These are phyloP conservation scores for Dastarcus helophoroides DNA, from an alignment of 2,888 invertebrate genomes.

Conservation along the genomic window DNA sequence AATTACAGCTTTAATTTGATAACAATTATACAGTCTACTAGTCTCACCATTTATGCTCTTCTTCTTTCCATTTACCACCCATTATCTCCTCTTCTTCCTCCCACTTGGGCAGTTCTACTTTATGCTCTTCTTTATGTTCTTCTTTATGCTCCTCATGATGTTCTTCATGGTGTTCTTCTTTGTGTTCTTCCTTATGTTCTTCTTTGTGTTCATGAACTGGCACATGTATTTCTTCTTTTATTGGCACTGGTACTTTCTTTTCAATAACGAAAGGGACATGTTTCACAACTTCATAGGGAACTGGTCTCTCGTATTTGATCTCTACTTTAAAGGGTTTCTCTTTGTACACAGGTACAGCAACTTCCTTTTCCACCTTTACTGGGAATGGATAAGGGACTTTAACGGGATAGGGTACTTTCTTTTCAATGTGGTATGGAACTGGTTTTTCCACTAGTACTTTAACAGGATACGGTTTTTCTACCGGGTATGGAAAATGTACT, in stretches of 20 bases:
- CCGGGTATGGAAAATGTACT: slow-evolving; percentile 48
- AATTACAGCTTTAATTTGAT: too few species aligned
- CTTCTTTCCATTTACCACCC: slow-evolving; percentile 9
- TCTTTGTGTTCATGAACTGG: slow-evolving; percentile 36
- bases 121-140: slow-evolving; percentile 13
- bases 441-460: slow-evolving; percentile 53
- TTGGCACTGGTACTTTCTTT: slow-evolving; percentile 45
- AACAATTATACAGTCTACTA: too few species aligned
- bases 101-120: slow-evolving; percentile 8
- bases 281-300: slow-evolving; percentile 52
- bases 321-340: slow-evolving; percentile 59
- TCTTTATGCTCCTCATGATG: too few species aligned
- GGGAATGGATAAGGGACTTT: slow-evolving; percentile 53
- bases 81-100: slow-evolving; percentile 13
- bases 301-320: slow-evolving; percentile 58
- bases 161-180: slow-evolving; percentile 15
- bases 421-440: slow-evolving; percentile 58
- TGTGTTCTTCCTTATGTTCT: slow-evolving; percentile 11
- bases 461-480: slow-evolving; percentile 46
- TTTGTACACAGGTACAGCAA: slow-evolving; percentile 54
- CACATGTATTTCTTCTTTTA: slow-evolving; percentile 52
- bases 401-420: slow-evolving; percentile 58
- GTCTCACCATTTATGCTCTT: slow-evolving; percentile 9
- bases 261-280: slow-evolving; percentile 49
- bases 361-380: slow-evolving; percentile 50